A percentile compares a stretch with the other conserved stretches of the same genome.
Conservation (phyloP, 2,113 vertebrate genomes). For the Gallinago undulata region DNA sequence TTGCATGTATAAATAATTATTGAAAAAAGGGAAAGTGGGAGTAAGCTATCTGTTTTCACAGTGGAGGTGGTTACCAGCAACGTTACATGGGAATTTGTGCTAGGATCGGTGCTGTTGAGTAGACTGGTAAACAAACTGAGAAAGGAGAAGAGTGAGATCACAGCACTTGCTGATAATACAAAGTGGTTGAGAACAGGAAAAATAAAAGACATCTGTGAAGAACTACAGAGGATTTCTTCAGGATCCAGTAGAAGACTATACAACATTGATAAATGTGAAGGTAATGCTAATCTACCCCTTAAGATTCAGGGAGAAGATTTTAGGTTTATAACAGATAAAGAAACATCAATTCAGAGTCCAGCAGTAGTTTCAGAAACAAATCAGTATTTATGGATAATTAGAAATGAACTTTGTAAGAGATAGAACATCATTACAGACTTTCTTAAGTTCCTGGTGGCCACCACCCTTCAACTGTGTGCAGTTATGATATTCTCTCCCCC, state of each 20-base stretch:
- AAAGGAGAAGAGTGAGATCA: background rate
- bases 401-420: background rate
- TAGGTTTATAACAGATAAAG: background rate
- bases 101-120: background rate
- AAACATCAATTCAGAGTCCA: background rate
- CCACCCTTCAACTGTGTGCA: background rate
- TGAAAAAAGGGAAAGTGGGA: background rate
- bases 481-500: background rate
- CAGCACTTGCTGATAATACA: background rate
- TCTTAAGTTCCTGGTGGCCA: background rate
- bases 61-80: background rate
- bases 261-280: background rate
- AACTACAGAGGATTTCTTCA: background rate
- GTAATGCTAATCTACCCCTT: background rate
- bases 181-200: background rate
- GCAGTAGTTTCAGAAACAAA: background rate
- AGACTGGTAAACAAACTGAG: background rate
- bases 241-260: background rate
- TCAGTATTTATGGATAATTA: background rate
- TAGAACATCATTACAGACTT: background rate
- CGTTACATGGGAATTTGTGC: fast-evolving
- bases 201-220: background rate
- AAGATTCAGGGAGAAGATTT: background rate
- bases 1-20: background rate
- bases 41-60: background rate